Evolutionary conservation across 2,797 vertebrate genomes (phyloP).

Genomic region (Lerista edwardsae): DNA sequence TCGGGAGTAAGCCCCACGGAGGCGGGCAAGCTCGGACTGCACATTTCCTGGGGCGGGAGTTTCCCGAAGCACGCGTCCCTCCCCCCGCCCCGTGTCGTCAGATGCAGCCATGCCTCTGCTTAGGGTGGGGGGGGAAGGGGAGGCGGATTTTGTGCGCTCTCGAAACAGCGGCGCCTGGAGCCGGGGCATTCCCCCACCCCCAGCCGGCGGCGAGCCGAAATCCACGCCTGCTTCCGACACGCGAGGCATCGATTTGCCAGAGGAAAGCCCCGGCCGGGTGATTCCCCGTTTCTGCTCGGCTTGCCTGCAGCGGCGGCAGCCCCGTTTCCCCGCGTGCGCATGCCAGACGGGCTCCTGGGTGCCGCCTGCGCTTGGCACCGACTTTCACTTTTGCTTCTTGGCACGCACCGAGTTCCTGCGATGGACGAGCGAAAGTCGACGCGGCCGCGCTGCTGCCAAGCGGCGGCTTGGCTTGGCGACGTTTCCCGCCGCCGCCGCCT

Average conservation of each 20-base stretch:
- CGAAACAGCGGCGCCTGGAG: neutral
- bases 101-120: neutral
- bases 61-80: neutral
- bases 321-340: neutral
- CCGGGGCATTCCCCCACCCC: constrained; percentile 50
- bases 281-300: constrained; percentile 37
- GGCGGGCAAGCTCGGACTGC: neutral
- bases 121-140: too few species aligned
- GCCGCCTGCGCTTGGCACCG: constrained; percentile 12
- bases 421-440: neutral
- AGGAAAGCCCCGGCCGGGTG: constrained; percentile 62
- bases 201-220: constrained; percentile 68
- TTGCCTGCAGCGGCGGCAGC: constrained; percentile 40
- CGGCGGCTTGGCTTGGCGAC: neutral
- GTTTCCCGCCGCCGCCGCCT: constrained; percentile 15
- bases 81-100: too few species aligned
- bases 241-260: constrained; percentile 70
- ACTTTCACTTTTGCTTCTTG: constrained; percentile 4
- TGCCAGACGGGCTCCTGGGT: constrained; percentile 29
- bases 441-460: neutral
- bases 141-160: neutral
- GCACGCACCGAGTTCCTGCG: neutral
- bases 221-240: constrained; percentile 74
- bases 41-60: neutral
- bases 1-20: neutral